These are phyloP conservation scores for Pontoporia blainvillei DNA, from an alignment of 2,113 vertebrate species.

Conservation along the genomic window DNA sequence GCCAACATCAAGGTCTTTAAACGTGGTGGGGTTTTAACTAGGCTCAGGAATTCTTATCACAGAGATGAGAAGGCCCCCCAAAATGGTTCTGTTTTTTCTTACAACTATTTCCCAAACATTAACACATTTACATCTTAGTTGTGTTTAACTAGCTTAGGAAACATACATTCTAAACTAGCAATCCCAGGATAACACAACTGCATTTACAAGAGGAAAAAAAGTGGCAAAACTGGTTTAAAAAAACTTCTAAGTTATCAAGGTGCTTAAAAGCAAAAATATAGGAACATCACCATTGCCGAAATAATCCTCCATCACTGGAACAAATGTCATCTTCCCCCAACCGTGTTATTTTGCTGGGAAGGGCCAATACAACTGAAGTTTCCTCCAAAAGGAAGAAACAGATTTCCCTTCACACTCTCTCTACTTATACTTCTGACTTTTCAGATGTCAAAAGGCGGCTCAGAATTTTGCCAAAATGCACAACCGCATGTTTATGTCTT, in stretches of 20 bases:
- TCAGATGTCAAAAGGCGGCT: neutral
- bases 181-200: neutral
- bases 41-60: slow-evolving; percentile 34
- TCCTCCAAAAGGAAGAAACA: neutral
- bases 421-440: neutral
- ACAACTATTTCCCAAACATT: slow-evolving; percentile 21
- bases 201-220: neutral
- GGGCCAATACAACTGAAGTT: neutral
- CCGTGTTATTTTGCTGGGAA: neutral
- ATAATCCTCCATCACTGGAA: neutral
- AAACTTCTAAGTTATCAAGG: neutral
- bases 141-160: neutral
- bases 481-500: neutral
- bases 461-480: slow-evolving; percentile 7
- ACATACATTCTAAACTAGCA: neutral
- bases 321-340: neutral
- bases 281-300: neutral
- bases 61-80: neutral
- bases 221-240: neutral
- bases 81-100: neutral
- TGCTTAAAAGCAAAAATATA: neutral
- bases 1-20: slow-evolving; percentile 12
- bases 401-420: neutral
- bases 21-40: neutral
- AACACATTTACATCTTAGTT: slow-evolving; percentile 24